A percentile compares a stretch with the other conserved stretches of the same genome.
These are phyloP conservation scores for Nomada fabriciana DNA, from an alignment of 2,888 invertebrate genomes.

Conservation along the genomic window DNA sequence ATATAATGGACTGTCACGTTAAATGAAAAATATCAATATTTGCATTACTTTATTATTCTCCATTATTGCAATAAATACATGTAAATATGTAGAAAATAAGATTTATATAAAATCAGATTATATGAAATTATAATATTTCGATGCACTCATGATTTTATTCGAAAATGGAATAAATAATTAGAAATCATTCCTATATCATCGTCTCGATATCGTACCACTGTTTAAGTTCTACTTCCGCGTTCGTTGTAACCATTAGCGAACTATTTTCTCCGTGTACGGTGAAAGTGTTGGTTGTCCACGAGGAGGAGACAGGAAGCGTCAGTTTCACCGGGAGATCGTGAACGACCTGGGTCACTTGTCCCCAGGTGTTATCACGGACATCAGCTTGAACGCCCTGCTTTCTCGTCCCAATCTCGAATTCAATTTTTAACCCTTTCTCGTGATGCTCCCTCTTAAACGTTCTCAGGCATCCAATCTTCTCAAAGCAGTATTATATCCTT, in stretches of 20 bases:
- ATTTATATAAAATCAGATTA: too few species aligned
- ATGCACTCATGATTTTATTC: not conserved
- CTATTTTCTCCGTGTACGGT: slow-evolving; percentile 59
- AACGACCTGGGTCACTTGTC: slow-evolving; percentile 61
- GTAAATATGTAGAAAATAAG: too few species aligned
- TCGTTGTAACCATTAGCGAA: slow-evolving; percentile 34
- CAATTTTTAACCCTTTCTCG: not conserved
- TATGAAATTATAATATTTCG: not conserved
- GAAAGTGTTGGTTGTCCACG: slow-evolving; percentile 67
- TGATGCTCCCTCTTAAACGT: not conserved
- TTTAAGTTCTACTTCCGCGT: slow-evolving; percentile 31
- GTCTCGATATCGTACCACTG: not conserved
- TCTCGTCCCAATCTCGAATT: slow-evolving; percentile 33
- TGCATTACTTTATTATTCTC: too few species aligned
- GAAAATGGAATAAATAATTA: not conserved
- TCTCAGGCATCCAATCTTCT: not conserved
- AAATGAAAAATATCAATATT: too few species aligned
- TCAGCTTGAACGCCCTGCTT: slow-evolving; percentile 55
- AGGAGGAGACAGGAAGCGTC: slow-evolving; percentile 62
- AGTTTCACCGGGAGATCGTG: slow-evolving; percentile 67
- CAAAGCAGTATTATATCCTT: not conserved
- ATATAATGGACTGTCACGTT: too few species aligned
- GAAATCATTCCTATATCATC: not conserved
- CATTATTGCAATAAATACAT: too few species aligned
- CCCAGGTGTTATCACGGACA: slow-evolving; percentile 60